Evolutionary conservation across 1,140 invertebrate genomes (phyloP), one percentile per base, ranked within the genome.

Genomic region (Dendroctonus ponderosae): DNA sequence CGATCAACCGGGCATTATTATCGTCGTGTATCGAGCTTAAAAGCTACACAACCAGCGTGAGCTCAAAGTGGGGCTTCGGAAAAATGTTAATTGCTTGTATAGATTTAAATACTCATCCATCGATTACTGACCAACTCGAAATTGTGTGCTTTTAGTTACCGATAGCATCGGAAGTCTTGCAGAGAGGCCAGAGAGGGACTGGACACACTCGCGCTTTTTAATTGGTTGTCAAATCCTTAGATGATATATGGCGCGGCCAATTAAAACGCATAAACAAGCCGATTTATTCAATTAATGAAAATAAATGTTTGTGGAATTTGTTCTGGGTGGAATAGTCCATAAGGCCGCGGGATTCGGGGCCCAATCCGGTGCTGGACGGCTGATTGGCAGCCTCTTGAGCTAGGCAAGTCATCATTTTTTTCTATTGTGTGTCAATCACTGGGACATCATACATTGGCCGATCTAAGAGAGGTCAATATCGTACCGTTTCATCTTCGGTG

Each of bases 81-180:
- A 74, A 74, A 74, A 74, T 74, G 73, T 74, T 74, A 74, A 74
- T 74, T 74, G 71, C 73, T 73, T 74, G 73, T 74, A 74, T 71
- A 71, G 70, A 74, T 74, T 72, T 72, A 74, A 74, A 72, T 71
- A 71, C 68, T 74, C 71, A 72, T 74, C 72, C 67, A 69, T 71
- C 71, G 72, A 74, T 74, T 74, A 72, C 66, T 62, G 54, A 42
- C 46, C 62, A 59, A 57, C 46, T 69, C 62, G 62, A 58, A 65
- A 60, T 70, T 71, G 62, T 66, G 65, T 67, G 60, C 70, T 66
- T 52, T 57, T 61, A 69, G 67, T 59, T 65, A 63, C 60, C 50
- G 70, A 71, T 71, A 71, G 48, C 40, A 69, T 71, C 70, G 62
- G 39, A 14, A 51, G 39, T 54, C 52, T 54, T 54, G 52, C 52